Evolutionary conservation across 2,797 vertebrate genomes (phyloP).

Genomic region (Myotis pilosus): DNA sequence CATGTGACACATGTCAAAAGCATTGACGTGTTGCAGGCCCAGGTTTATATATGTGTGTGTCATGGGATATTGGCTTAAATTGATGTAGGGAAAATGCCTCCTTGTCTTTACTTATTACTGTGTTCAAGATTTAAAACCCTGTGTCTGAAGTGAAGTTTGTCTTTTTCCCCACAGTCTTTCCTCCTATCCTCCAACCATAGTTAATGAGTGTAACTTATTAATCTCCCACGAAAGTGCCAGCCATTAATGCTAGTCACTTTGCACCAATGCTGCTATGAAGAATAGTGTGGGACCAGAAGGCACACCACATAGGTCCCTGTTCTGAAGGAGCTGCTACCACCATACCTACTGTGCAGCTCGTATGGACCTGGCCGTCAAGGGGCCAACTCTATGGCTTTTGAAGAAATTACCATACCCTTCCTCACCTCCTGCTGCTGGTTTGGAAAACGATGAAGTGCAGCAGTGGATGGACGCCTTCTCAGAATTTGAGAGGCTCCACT

Average conservation of each 20-base stretch:
- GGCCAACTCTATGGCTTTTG: background rate
- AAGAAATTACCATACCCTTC: background rate
- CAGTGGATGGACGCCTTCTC: background rate
- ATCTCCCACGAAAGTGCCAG: background rate
- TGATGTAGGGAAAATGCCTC: background rate
- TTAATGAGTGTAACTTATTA: background rate
- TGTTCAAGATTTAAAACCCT: conserved; percentile 25
- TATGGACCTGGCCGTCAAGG: background rate
- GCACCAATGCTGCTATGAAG: background rate
- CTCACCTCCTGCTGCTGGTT: background rate
- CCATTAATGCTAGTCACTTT: background rate
- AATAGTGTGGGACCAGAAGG: background rate
- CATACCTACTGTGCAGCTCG: background rate
- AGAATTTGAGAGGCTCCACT: background rate
- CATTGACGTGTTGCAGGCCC: background rate
- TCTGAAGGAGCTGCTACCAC: background rate
- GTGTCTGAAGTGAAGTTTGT: background rate
- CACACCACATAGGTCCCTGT: background rate
- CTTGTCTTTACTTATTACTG: background rate
- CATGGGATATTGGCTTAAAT: background rate
- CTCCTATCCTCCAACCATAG: background rate
- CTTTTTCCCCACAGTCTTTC: background rate
- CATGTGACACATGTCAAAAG: background rate
- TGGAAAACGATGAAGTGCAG: background rate
- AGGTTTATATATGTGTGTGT: background rate